Conservation (phyloP, 1,140 invertebrate genomes). For the Ptiloglossa arizonensis region DNA sequence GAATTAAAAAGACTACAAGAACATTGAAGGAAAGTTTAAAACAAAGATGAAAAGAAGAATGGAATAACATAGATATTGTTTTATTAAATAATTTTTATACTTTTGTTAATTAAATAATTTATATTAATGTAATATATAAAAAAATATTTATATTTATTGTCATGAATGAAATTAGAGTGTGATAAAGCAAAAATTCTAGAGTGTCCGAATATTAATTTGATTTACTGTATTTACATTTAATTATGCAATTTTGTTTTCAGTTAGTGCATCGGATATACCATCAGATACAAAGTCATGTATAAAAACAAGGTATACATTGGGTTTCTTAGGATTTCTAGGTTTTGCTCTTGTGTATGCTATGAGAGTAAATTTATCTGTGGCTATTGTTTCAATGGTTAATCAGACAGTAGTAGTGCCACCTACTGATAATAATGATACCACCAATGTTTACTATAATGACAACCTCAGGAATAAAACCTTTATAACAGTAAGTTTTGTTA, state of each 20-base stretch:
- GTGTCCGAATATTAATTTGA: too few relatives aligned
- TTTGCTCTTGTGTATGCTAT: conserved; percentile 94
- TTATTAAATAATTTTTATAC: too few relatives aligned
- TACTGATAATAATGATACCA: conserved; percentile 81
- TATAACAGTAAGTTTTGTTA: conserved; percentile 81
- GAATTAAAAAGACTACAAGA: too few relatives aligned
- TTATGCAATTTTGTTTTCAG: conserved; percentile 73
- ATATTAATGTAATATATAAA: too few relatives aligned
- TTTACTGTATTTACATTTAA: conserved; percentile 9
- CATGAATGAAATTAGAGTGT: too few relatives aligned
- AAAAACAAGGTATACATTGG: conserved; percentile 89
- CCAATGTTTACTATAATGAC: conserved; percentile 84
- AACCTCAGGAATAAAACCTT: conserved; percentile 82
- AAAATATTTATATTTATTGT: too few relatives aligned
- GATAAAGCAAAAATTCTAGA: too few relatives aligned
- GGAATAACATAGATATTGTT: too few relatives aligned
- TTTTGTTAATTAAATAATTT: too few relatives aligned
- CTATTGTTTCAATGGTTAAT: conserved; percentile 97
- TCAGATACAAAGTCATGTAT: conserved; percentile 85
- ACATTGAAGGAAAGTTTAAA: too few relatives aligned
- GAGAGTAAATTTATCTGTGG: conserved; percentile 95
- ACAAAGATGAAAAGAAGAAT: too few relatives aligned
- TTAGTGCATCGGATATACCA: conserved; percentile 56
- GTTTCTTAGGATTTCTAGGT: conserved; percentile 90
- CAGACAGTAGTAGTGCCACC: conserved; percentile 85